Evolutionary conservation across 2,888 invertebrate genomes (phyloP), one percentile per base, ranked within the genome.

Genomic region (Crocallis elinguaria): DNA sequence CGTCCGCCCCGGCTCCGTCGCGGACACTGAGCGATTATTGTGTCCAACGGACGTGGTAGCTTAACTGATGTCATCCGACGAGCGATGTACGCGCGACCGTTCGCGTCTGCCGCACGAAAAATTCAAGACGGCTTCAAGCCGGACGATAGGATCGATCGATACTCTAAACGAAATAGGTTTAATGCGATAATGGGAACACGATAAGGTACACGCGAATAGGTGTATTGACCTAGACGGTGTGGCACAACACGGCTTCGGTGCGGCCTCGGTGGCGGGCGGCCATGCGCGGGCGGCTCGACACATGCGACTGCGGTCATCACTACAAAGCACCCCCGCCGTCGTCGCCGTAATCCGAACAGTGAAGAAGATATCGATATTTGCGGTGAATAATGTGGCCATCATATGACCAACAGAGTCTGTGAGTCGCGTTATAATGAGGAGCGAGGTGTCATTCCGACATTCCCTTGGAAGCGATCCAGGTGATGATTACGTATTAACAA

Each of bases 11-110:
- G 88, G 73, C 82, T 82, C 80, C 90, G 84, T 69, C 79, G 84
- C 79, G 83, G 84, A 84, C 84, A 91, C 91, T 91, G 90, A 89
- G 83, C 80, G 86, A 77, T 82, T 82, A 82, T 83, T 84, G 84
- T 85, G 81, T 82, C 82, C 76, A 84, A 73, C 89, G 88, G 88
- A 86, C 88, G 90, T 82, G 83, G 77, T 84, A 77, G 79, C 82
- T 88, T 87, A 89, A 91, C 91, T 89, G 91, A 91, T 91, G 91
- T 91, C 91, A 91, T 90, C 86, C 86, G 84, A 84, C 77, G 79
- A 77, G 78, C 85, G 78, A 77, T 76, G 80, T 77, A 79, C 81
- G 84, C 88, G 85, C 86, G 81, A 83, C 82, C 79, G 79, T 73
- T 82, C 84, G 71, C 79, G 76, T 75, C 77, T 78, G 78, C 69